Conservation (phyloP, 2,888 invertebrate species). For the Polylopha cassiicola region DNA sequence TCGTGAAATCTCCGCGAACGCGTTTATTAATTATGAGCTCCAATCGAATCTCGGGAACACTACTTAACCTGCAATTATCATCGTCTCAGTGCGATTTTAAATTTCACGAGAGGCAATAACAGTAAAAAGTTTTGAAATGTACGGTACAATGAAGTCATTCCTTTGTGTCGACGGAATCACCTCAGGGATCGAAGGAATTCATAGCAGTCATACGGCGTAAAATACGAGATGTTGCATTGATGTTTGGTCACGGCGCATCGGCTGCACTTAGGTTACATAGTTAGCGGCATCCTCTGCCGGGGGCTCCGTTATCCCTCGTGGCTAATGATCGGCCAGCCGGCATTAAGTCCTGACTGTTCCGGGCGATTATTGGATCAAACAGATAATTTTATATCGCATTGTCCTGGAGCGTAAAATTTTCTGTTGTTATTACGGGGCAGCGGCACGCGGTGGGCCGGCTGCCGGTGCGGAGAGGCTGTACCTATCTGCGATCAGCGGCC, state of each 20-base stretch:
- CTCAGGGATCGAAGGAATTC: constrained; percentile 53
- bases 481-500: no score
- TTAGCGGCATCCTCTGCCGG: constrained; percentile 56
- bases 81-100: constrained; percentile 25
- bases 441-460: constrained; percentile 37
- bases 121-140: constrained; percentile 40
- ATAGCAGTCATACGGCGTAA: constrained; percentile 33
- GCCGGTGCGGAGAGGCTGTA: constrained; percentile 40
- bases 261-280: constrained; percentile 17
- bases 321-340: constrained; percentile 77
- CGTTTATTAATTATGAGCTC: constrained; percentile 45
- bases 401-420: constrained; percentile 76
- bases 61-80: constrained; percentile 24
- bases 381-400: constrained; percentile 77
- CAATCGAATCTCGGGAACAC: constrained; percentile 38
- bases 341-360: constrained; percentile 74
- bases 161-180: constrained; percentile 54
- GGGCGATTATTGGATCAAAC: constrained; percentile 78
- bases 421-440: constrained; percentile 69
- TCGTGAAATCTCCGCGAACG: constrained; percentile 53
- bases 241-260: constrained; percentile 62
- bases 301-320: constrained; percentile 75
- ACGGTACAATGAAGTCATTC: constrained; percentile 67
- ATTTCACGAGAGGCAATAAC: constrained; percentile 55
- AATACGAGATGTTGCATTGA: constrained; percentile 63